Evolutionary conservation across 2,888 invertebrate species (phyloP), one percentile per base, ranked within the genome.

Genomic region (Coleophora flavipennella): DNA sequence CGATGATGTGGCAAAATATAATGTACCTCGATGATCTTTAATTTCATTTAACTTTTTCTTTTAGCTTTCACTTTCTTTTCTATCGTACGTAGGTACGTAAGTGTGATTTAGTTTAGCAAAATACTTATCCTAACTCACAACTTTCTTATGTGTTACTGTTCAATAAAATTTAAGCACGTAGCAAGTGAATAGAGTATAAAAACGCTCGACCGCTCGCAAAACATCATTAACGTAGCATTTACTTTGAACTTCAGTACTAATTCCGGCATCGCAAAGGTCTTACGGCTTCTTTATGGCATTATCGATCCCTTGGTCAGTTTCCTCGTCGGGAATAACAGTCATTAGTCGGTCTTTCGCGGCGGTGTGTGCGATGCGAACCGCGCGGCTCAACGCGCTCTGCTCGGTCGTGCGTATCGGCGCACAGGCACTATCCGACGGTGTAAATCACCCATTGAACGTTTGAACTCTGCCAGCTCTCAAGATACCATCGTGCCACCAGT

Each of bases 381-480:
- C 45, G 67, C 67, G 49, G 46, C 52, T 47, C 56, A 4, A 64
- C 61, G 64, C 63, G 61, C 69, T 68, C 70, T 70, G 55, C 53
- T 44, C 57, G 57, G 64, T 67, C 66, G 57, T 62, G 67, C 67
- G 62, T 66, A 66, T 69, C 70, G 51, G 53, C 45, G 53, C 48
- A 48, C 47, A 44, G 44, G 46, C 50, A n/a, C 47, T 48, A 46
- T 42, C 46, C 40, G 42, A 20, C 40, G 40, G 43, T 46, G 50
- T 59, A 59, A 60, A 63, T 62, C 53, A 54, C 53, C 46, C 40
- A 50, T 49, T 51, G 50, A 51, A 57, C 48, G 45, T 45, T 48
- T 49, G 46, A 46, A 46, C 48, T 33, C 42, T 13, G 13, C 12
- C 25, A 35, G 25, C 35, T 13, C 11, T n/a, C n/a, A 12, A 25